A percentile compares a stretch with the other conserved stretches of the same genome.
phyloP scores from a whole-genome alignment of 1,140 invertebrate genomes.

The Philopotamus ludificatus region DNA sequence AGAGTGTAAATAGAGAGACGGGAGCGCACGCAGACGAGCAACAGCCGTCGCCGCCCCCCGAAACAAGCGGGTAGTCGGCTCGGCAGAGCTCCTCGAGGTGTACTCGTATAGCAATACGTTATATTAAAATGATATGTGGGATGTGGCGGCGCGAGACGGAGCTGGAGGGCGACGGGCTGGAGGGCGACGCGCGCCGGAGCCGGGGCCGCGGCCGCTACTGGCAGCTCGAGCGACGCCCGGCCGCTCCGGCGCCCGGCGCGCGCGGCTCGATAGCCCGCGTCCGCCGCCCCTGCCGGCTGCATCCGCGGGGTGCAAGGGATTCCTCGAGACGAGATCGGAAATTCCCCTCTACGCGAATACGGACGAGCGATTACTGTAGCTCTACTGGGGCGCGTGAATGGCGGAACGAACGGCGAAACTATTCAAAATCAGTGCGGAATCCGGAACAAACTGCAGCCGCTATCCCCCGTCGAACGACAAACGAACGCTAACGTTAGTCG shows the following conservation, averaged over 20 bases:
- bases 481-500: no score
- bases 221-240: constrained; percentile 15
- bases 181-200: not conserved
- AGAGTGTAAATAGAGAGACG: not conserved
- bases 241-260: constrained; percentile 12
- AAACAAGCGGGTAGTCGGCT: no score
- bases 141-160: not conserved
- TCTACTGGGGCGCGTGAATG: not conserved
- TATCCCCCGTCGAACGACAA: no score
- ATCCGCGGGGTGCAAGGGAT: not conserved
- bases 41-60: not conserved
- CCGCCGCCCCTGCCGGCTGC: not conserved
- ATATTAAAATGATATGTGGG: not conserved
- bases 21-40: not conserved
- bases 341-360: not conserved
- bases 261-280: not conserved
- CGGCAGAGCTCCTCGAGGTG: not conserved
- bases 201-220: constrained; percentile 20
- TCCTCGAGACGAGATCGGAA: not conserved
- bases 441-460: no score
- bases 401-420: not conserved
- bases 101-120: not conserved
- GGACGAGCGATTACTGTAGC: not conserved
- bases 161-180: not conserved
- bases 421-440: no score